Evolutionary conservation across 2,113 vertebrate species (phyloP).

Genomic region (Brevimyrus niger): DNA sequence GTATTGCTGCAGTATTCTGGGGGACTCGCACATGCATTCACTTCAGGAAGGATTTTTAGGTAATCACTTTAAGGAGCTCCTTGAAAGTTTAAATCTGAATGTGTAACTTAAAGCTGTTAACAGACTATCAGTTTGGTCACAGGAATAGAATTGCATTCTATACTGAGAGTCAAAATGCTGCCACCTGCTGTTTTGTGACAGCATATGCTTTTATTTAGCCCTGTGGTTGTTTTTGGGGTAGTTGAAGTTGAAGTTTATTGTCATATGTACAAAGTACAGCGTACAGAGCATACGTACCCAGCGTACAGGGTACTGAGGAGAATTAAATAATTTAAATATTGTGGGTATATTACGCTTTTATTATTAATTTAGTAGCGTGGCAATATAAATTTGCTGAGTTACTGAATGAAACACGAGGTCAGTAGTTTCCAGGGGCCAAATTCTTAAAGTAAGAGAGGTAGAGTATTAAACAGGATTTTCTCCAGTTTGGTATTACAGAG

Average conservation of each 20-base stretch:
- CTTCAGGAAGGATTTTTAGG: background rate
- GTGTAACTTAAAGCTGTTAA: background rate
- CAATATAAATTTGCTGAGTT: background rate
- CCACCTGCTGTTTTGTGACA: constrained; percentile 47
- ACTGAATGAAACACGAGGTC: background rate
- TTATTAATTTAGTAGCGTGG: background rate
- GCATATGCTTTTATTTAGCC: background rate
- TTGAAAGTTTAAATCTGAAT: constrained; percentile 10
- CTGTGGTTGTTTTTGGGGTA: background rate
- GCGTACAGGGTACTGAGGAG: too few species aligned
- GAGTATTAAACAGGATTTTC: background rate
- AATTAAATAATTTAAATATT: background rate
- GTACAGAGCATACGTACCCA: too few species aligned
- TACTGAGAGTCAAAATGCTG: constrained; percentile 32
- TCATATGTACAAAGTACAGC: too few species aligned
- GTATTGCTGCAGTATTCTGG: constrained; percentile 20
- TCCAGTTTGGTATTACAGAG: background rate
- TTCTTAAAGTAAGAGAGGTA: background rate
- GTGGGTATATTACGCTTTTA: background rate
- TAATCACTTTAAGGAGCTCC: constrained; percentile 2
- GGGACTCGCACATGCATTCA: background rate
- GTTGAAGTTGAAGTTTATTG: too few species aligned
- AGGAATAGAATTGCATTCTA: background rate
- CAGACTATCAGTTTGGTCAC: constrained; percentile 11
- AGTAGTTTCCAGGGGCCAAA: background rate